Evolutionary conservation across 2,888 invertebrate genomes (phyloP), one percentile per base, ranked within the genome.

Genomic region (Ectemnius continuus): DNA sequence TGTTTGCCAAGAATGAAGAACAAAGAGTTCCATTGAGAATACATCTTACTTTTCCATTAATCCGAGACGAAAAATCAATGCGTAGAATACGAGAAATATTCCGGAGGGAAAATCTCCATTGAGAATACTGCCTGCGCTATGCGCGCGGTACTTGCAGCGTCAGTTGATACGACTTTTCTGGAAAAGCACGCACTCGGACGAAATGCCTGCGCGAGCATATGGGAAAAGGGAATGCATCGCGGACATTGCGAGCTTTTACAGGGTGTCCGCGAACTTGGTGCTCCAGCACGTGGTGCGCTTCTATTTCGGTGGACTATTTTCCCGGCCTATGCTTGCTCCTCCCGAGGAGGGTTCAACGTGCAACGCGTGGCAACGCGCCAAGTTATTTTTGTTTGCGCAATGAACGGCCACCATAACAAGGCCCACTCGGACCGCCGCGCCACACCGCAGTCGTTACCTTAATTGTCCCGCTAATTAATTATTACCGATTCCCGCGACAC

Each of bases 321-420:
- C 16, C 60, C 18, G 73, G 61, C 61, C 23, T 23, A 23, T 48
- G 56, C 68, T 67, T 66, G 56, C 28, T 66, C 14, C 57, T 36
- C n/a, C 28, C 48, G 14, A n/a, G 28, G 62, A 61, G 52, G 52
- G 68, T 77, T 79, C 75, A 67, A 62, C 69, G 70, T 70, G 78
- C 73, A 68, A 18, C 56, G 57, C 47, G 47, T 78, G 73, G 71
- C 78, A 64, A 57, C 60, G 52, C 52, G 77, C 79, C 79, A 78
- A 79, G 71, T 72, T 70, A 63, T 73, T 79, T 73, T 76, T 75
- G 56, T 70, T 71, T 69, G 52, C 61, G 57, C 71, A 70, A 70
- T 56, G 56, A 61, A 20, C 64, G 45, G 46, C 11, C 67, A 52
- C 26, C 47, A 18, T 63, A 75, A 68, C 75, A 64, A 63, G 68